Evolutionary conservation across 1,140 invertebrate species (phyloP).

Genomic region (Andricus grossulariae): DNA sequence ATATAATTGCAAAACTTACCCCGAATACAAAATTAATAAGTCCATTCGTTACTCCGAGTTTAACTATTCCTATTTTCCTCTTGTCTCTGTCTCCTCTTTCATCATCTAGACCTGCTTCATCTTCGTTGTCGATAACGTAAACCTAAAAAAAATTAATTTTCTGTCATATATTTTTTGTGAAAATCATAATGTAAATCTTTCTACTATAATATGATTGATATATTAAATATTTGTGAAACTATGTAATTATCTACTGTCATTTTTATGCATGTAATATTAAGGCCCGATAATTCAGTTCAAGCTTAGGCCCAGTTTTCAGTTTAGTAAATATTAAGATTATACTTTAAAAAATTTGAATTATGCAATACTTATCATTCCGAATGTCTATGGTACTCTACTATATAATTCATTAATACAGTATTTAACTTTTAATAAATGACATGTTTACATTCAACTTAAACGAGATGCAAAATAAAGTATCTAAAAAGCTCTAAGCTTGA

Average conservation of each 20-base stretch:
- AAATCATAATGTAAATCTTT: neutral
- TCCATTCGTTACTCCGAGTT: slow-evolving; percentile 84
- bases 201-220: neutral
- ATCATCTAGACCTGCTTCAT: slow-evolving; percentile 61
- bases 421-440: too few relatives aligned
- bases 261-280: neutral
- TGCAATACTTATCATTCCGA: too few relatives aligned
- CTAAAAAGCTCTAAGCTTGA: neutral
- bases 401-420: too few relatives aligned
- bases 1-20: slow-evolving; percentile 76
- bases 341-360: too few relatives aligned
- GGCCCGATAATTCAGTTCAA: neutral
- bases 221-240: too few relatives aligned
- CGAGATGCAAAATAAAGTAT: neutral
- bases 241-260: neutral
- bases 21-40: slow-evolving; percentile 87
- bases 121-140: slow-evolving; percentile 66
- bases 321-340: neutral
- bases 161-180: neutral
- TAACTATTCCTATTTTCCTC: slow-evolving; percentile 83
- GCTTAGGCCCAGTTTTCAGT: neutral
- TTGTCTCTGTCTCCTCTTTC: slow-evolving; percentile 79
- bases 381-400: too few relatives aligned
- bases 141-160: slow-evolving; percentile 58
- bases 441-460: too few relatives aligned